phyloP scores from a whole-genome alignment of 1,140 invertebrate species.

The Copidosoma floridanum region DNA sequence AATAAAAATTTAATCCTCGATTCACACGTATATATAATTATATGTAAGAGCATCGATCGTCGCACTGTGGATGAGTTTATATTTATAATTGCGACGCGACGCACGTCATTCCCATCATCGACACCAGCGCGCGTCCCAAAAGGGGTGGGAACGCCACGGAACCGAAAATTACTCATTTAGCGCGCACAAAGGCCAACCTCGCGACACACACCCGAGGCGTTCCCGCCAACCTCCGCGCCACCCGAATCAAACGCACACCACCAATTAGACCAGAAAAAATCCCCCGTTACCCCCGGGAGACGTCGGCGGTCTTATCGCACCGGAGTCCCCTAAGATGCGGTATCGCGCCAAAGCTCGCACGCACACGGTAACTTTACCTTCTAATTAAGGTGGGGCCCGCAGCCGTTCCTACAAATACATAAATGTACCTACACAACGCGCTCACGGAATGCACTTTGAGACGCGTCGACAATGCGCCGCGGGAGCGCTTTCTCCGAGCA shows the following conservation, averaged over 20 bases:
- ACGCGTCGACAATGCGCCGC: slow-evolving; percentile 42
- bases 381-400: slow-evolving; percentile 6
- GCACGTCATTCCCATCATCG: too few species aligned
- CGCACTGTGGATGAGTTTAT: too few species aligned
- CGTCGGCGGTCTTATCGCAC: not conserved
- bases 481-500: slow-evolving; percentile 41
- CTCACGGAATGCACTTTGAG: not conserved
- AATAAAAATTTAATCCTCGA: not conserved
- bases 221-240: too few species aligned
- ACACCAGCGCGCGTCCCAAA: not conserved
- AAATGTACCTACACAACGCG: not conserved
- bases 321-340: too few species aligned
- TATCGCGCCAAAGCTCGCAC: not conserved
- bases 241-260: slow-evolving; percentile 13
- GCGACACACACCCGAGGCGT: too few species aligned
- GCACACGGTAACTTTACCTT: not conserved
- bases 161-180: slow-evolving; percentile 10
- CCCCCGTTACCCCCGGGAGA: not conserved
- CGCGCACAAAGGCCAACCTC: not conserved
- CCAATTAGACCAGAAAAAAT: slow-evolving; percentile 20
- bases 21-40: not conserved
- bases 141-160: not conserved
- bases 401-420: too few species aligned
- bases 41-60: too few species aligned
- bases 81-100: too few species aligned